Base-by-base conservation (phyloP, 1,140 invertebrate genomes). In the Pemphigus obesinymphae region DNA sequence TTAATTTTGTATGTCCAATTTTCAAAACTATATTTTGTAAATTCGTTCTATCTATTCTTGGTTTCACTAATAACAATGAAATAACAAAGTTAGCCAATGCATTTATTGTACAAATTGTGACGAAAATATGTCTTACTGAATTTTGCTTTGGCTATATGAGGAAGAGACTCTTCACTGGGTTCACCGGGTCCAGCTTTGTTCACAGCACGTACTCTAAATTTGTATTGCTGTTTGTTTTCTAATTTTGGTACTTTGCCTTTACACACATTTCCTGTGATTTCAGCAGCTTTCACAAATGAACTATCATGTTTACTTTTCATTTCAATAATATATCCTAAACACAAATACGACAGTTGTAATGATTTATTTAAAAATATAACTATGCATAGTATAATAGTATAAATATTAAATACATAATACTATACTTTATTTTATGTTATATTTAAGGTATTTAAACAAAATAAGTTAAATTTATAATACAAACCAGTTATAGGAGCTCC, bases 121-220 rank as follows among this genome's bases (percentile, higher is more conserved):
- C n/a, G n/a, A n/a, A 50, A 40, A 45, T 73, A 20, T 83, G 84
- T 93, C 93, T 93, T 88, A 95, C 94, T 88, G 90, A 91, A 96
- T 87, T 95, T 90, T 26, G 97, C 93, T 87, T 98, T 98, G 70
- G 97, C 97, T n/a, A 93, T 94, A 85, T 98, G 96, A 86, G 96
- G 95, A 86, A 95, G 94, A 45, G 96, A 98, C 80, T 95, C 92
- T 86, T 98, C 94, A 55, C 96, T 97, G 10, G 98, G 96, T 85
- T 98, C 96, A 29, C 97, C 97, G 68, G 92, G 92, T 61, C 98
- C 98, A 48, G 97, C 97, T 88, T 98, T 98, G 88, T 99, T 99
- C 0, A 97, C 89, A 53, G 98, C 98, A 63, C 93, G 89, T 1
- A 99, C 92, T 82, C 98, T 89, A 90, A 99, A 99, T 88, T 98